Evolutionary conservation across 2,113 vertebrate species (phyloP), one percentile per base, ranked within the genome.

Genomic region (Vulpes ferrilata): DNA sequence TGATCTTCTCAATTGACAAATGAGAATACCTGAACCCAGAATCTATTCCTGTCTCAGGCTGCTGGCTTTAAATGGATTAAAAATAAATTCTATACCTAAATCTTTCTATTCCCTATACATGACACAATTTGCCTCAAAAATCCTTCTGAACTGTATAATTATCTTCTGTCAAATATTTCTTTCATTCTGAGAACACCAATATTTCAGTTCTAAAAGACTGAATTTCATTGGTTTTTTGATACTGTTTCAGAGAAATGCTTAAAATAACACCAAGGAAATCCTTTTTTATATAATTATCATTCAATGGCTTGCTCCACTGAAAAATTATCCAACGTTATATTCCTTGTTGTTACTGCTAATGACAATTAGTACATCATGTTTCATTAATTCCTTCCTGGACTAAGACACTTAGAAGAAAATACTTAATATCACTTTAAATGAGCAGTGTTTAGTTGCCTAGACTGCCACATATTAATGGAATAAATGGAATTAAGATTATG

Each of bases 151-250:
- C 79, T 83, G 55, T 22, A 2, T 55, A 38, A 11, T 91, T 90
- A 27, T 71, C 30, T 88, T n/a, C 23, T 60, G 51, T 86, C 23
- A 79, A 11, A 71, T 38, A 55, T 16, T 65, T 35, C 2, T 65
- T 60, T 89, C 94, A 95, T 78, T 96, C 95, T 64, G 48, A 91
- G 74, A 95, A 51, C 11, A 79, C 96, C 84, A 62, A 12, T 30
- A 57, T 94, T 93, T 92, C 35, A 90, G 15, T 94, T 74, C 85
- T 92, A 85, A 55, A 90, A 60, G 57, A 89, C 48, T 86, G 79
- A 71, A 87, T 94, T 20, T 90, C 0, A 69, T 30, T 82, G 64
- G 67, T 57, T 95, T 97, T 93, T 55, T 85, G 48, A n/a, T 93
- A 97, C 76, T 12, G 43, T 74, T 97, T 79, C 38, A 30, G 55